Base-by-base conservation (phyloP, 2,888 invertebrate genomes). In the Teleiodes luculella region DNA sequence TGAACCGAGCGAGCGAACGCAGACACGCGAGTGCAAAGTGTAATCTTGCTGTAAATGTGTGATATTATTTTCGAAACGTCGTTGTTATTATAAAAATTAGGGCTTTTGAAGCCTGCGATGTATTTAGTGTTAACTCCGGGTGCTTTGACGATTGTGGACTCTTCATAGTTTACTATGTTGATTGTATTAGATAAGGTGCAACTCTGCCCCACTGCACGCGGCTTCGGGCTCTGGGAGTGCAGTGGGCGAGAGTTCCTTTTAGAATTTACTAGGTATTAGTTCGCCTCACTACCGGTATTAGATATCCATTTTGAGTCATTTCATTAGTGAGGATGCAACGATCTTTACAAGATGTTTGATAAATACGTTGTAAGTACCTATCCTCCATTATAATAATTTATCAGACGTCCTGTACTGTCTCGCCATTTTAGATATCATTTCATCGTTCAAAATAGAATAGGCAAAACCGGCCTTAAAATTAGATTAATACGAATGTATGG, bases 121-220 rank as follows among this genome's bases (percentile, higher is more conserved):
- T 87, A 86, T 79, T 84, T 85, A 87, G 84, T 82, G 78, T 82
- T 83, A 87, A 88, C 80, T 84, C 83, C 87, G 86, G 89, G 89
- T 89, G 89, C 89, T 89, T 89, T 86, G 85, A 87, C 86, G 84
- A 87, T 86, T 86, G 86, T 86, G 87, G 86, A 87, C 77, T 84
- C 81, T 84, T 74, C 78, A 82, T 87, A 87, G 86, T 83, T 83
- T 80, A 83, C 74, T 74, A 76, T 68, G 76, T 80, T 80, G 74
- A 81, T 84, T 84, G 84, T 85, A 84, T 77, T 87, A 84, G 82
- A 79, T 80, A 76, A 80, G 79, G 65, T 53, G 39, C 36, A 59
- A 67, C 76, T 76, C 66, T 65, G 67, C 70, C 67, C 71, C 71
- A 70, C 75, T 76, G 78, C 76, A 70, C 30, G 28, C 28, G 5